Percentiles rank a stretch among this genome's conserved stretches.
Evolutionary conservation across 2,888 invertebrate species (phyloP).

Genomic region (Clepsis dumicolana): DNA sequence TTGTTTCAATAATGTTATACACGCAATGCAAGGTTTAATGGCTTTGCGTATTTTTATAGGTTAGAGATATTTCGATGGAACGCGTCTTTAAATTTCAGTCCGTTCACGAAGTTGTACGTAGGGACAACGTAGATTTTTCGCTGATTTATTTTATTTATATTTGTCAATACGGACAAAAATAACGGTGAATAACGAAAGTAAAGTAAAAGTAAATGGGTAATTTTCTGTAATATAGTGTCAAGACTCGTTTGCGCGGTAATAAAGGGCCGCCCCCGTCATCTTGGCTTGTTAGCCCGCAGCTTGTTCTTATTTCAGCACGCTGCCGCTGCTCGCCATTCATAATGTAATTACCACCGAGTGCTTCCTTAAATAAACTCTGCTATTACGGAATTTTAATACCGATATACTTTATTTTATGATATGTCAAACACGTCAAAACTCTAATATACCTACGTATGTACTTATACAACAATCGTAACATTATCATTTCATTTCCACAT

Average conservation of each 20-base stretch:
- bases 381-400: constrained; percentile 61
- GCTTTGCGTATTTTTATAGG: constrained; percentile 8
- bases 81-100: not conserved
- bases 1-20: not conserved
- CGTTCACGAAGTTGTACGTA: not conserved
- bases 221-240: constrained; percentile 32
- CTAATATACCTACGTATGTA: constrained; percentile 23
- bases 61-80: not conserved
- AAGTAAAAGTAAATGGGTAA: constrained; percentile 20
- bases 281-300: constrained; percentile 52
- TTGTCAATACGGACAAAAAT: not conserved
- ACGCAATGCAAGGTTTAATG: constrained; percentile 5
- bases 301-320: constrained; percentile 53
- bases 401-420: constrained; percentile 27
- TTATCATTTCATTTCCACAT: constrained; percentile 15
- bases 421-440: constrained; percentile 4
- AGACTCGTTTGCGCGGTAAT: constrained; percentile 26
- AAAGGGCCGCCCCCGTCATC: constrained; percentile 45
- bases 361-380: constrained; percentile 69
- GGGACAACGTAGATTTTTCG: not conserved
- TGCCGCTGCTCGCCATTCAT: constrained; percentile 54
- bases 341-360: constrained; percentile 72
- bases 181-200: not conserved
- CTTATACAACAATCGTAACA: constrained; percentile 14
- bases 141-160: not conserved